Conservation (phyloP, 2,113 vertebrate species). For the Macquaria australasica region DNA sequence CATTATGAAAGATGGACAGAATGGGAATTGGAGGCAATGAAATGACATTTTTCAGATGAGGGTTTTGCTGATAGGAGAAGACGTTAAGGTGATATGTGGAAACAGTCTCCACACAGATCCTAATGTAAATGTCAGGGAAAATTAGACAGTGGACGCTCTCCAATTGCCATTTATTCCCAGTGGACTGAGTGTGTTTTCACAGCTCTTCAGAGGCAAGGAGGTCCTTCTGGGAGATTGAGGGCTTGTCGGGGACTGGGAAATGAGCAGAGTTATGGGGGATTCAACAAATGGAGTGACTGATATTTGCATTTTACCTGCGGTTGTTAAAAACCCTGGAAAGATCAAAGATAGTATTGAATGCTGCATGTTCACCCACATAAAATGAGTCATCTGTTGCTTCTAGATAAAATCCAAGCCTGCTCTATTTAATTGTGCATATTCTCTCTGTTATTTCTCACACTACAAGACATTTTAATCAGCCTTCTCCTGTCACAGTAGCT, state of each 20-base stretch:
- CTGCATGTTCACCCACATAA: neutral
- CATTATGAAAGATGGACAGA: constrained; percentile 33
- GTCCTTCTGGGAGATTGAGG: constrained; percentile 41
- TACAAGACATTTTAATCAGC: constrained; percentile 27
- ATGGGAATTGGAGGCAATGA: constrained; percentile 12
- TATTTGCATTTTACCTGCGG: constrained; percentile 19
- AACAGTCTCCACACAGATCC: constrained; percentile 14
- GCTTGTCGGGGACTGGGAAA: neutral
- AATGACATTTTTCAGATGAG: constrained; percentile 36
- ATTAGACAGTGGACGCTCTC: constrained; percentile 25
- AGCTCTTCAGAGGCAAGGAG: constrained; percentile 23
- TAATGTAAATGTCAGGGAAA: constrained; percentile 47
- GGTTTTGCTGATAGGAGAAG: constrained; percentile 18
- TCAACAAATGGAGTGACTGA: constrained; percentile 9
- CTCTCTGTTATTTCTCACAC: constrained; percentile 3
- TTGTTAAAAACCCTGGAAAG: neutral
- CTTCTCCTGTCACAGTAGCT: neutral
- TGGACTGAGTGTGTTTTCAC: constrained; percentile 34
- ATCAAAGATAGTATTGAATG: neutral
- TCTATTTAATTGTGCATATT: neutral
- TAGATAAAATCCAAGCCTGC: neutral
- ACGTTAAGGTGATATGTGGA: neutral
- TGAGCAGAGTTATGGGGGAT: neutral
- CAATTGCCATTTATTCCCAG: constrained; percentile 33
- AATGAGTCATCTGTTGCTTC: neutral